Conservation (phyloP, 1,140 invertebrate genomes). For the Lepidostoma basale region DNA sequence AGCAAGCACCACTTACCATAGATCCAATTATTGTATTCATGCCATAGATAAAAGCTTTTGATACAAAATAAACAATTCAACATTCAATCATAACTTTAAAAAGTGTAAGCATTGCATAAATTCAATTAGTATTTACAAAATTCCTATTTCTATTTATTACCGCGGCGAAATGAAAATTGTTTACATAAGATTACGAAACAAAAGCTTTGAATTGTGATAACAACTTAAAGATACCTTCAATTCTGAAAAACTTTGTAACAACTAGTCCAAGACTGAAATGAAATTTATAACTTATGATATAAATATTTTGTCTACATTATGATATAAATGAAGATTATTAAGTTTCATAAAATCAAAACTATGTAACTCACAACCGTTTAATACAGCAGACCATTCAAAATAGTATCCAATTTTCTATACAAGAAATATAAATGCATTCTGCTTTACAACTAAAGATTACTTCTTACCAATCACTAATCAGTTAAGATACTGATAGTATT, state of each 20-base stretch:
- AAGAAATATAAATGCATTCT: too few species aligned
- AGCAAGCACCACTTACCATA: constrained; percentile 4
- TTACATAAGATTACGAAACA: background rate
- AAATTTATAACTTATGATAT: constrained; percentile 31
- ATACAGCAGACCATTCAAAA: too few species aligned
- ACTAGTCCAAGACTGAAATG: constrained; percentile 27
- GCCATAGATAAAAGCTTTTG: constrained; percentile 3
- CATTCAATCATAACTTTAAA: background rate
- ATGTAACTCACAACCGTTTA: background rate
- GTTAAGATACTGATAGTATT: too few species aligned
- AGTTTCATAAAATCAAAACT: constrained; percentile 7
- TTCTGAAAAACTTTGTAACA: constrained; percentile 19
- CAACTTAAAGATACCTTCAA: constrained; percentile 13
- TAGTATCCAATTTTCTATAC: too few species aligned
- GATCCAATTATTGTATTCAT: background rate
- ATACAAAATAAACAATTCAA: background rate
- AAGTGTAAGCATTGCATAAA: background rate
- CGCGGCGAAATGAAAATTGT: background rate
- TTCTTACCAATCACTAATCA: too few species aligned
- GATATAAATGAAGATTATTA: constrained; percentile 19
- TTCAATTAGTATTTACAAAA: background rate
- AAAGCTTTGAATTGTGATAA: constrained; percentile 24
- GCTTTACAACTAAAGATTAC: too few species aligned
- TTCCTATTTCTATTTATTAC: background rate
- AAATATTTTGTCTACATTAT: constrained; percentile 25